Conservation (phyloP, 1,140 invertebrate genomes). For the Drosophila ambigua region DNA sequence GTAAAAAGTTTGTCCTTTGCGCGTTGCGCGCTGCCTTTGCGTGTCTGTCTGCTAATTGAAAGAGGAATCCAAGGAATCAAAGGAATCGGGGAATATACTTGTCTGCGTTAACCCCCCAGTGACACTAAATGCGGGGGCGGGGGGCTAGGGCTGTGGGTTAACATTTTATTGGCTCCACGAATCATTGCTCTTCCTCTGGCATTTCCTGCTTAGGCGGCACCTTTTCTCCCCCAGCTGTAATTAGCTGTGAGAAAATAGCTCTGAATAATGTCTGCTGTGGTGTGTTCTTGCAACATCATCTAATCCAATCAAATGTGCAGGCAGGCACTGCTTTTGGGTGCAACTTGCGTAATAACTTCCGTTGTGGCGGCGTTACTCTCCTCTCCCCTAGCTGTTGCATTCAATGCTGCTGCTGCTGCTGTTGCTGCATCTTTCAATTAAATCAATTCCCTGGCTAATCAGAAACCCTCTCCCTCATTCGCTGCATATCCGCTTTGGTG, state of each 20-base stretch:
- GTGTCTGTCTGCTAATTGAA: conserved; percentile 76
- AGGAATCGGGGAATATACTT: no score
- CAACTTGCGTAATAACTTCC: conserved; percentile 72
- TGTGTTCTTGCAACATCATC: conserved; percentile 65
- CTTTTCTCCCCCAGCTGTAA: conserved; percentile 33
- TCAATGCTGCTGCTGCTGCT: background rate
- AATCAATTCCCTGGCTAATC: conserved; percentile 70
- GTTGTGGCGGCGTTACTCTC: conserved; percentile 31
- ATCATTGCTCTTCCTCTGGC: conserved; percentile 4
- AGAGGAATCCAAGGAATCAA: conserved; percentile 35
- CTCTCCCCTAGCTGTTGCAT: no score
- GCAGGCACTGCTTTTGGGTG: conserved; percentile 12
- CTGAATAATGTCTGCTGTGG: background rate
- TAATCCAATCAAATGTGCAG: conserved; percentile 63
- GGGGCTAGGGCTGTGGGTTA: no score
- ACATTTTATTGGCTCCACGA: no score
- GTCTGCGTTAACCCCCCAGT: conserved; percentile 47
- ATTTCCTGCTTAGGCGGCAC: conserved; percentile 61
- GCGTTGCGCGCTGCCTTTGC: conserved; percentile 22
- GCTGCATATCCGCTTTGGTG: conserved; percentile 65
- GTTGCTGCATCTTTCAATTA: conserved; percentile 59
- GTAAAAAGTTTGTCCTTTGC: conserved; percentile 54
- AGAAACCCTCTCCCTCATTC: conserved; percentile 23
- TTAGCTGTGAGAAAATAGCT: conserved; percentile 47
- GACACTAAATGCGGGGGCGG: conserved; percentile 17